phyloP scores from a whole-genome alignment of 2,888 invertebrate genomes.

The Brachynemurus nebulosus region DNA sequence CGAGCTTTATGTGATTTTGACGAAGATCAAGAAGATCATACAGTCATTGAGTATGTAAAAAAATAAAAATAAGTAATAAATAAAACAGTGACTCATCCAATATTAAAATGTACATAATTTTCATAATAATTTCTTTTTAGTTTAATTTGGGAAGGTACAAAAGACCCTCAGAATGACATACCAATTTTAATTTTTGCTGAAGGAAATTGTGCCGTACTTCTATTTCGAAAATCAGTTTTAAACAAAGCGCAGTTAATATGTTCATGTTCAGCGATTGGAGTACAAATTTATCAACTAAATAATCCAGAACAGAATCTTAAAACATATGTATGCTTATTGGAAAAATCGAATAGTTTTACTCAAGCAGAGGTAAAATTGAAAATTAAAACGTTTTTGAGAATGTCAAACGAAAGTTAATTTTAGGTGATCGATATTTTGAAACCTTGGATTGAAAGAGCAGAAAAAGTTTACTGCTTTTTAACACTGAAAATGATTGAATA shows the following conservation, averaged over 20 bases:
- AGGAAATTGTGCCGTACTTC: background rate
- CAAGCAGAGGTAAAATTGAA: background rate
- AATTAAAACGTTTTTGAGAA: background rate
- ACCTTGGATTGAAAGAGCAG: constrained; percentile 1
- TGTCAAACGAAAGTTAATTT: background rate
- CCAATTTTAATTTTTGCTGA: background rate
- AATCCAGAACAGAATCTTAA: background rate
- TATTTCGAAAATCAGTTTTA: constrained; percentile 2
- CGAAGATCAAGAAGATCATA: constrained; percentile 10
- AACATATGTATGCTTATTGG: background rate
- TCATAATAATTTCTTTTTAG: background rate
- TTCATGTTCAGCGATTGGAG: background rate
- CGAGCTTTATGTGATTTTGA: constrained; percentile 14
- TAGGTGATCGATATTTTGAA: constrained; percentile 1
- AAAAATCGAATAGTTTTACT: background rate
- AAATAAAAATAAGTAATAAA: background rate
- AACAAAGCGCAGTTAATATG: background rate
- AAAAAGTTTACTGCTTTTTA: background rate
- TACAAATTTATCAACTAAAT: background rate
- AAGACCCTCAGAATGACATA: background rate
- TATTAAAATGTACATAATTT: background rate
- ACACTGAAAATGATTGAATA: constrained; percentile 1
- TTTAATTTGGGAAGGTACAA: background rate
- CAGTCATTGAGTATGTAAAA: background rate
- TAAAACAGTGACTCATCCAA: too few species aligned